phyloP scores from a whole-genome alignment of 2,797 vertebrate species.

The Peromyscus attwateri region DNA sequence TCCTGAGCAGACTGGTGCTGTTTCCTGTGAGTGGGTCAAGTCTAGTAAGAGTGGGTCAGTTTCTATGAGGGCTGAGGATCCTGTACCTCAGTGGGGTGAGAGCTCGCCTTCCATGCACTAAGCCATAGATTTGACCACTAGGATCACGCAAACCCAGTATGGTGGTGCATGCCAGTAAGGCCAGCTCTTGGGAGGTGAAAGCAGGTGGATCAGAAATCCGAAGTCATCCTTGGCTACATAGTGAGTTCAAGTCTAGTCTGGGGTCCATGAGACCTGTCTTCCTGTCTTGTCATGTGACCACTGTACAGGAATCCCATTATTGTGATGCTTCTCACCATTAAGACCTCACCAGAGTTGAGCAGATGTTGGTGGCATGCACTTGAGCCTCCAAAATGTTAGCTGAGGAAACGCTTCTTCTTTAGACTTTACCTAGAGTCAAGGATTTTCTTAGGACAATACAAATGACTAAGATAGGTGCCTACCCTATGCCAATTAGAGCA shows the following conservation, averaged over 20 bases:
- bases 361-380: no score
- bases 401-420: not conserved
- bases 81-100: not conserved
- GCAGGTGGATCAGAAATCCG: not conserved
- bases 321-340: not conserved
- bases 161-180: not conserved
- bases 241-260: not conserved
- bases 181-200: not conserved
- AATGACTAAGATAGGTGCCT: not conserved
- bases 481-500: not conserved
- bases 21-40: not conserved
- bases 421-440: not conserved
- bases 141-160: not conserved
- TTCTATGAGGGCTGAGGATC: not conserved
- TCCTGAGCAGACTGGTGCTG: not conserved
- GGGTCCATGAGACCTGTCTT: not conserved
- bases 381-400: not conserved
- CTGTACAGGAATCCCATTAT: not conserved
- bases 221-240: not conserved
- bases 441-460: not conserved
- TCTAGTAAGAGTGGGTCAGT: not conserved
- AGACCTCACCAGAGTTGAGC: not conserved
- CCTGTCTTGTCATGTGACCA: not conserved
- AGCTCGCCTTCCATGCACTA: not conserved
- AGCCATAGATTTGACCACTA: not conserved